Percentiles rank a stretch among this genome's conserved stretches.
Conservation (phyloP, 2,797 vertebrate species). For the Pitangus sulphuratus region DNA sequence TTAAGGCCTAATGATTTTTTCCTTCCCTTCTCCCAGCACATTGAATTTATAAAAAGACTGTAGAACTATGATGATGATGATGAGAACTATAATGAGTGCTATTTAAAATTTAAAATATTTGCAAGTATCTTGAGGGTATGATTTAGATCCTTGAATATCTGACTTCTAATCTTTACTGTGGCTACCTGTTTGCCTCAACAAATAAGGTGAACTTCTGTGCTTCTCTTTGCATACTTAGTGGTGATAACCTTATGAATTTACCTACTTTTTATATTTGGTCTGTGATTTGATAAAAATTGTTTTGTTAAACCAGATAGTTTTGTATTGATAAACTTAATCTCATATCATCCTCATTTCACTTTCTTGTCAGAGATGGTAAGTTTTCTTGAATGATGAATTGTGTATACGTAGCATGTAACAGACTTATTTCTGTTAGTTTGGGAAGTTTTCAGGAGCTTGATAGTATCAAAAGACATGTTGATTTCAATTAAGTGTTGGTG, state of each 20-base stretch:
- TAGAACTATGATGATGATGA: not conserved
- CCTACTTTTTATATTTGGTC: not conserved
- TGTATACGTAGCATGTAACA: fast-evolving
- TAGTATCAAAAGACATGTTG: not conserved
- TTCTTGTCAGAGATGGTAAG: not conserved
- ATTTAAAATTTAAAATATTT: not conserved
- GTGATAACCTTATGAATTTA: not conserved
- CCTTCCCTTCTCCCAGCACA: not conserved
- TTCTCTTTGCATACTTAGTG: not conserved
- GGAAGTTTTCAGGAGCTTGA: not conserved
- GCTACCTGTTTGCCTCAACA: not conserved
- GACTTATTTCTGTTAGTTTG: not conserved
- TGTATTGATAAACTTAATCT: not conserved
- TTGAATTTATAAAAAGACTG: not conserved
- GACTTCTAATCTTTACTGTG: not conserved
- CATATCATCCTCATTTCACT: not conserved
- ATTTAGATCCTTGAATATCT: not conserved
- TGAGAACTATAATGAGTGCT: not conserved
- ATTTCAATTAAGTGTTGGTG: not conserved
- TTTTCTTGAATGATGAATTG: not conserved
- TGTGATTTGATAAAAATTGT: not conserved
- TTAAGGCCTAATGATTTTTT: not conserved
- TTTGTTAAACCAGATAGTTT: not conserved
- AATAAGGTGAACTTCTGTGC: not conserved
- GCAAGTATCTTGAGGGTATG: not conserved